Percentiles rank a stretch among this genome's conserved stretches.
phyloP scores from a whole-genome alignment of 2,888 invertebrate genomes.

The Meteorus cinctellus region DNA sequence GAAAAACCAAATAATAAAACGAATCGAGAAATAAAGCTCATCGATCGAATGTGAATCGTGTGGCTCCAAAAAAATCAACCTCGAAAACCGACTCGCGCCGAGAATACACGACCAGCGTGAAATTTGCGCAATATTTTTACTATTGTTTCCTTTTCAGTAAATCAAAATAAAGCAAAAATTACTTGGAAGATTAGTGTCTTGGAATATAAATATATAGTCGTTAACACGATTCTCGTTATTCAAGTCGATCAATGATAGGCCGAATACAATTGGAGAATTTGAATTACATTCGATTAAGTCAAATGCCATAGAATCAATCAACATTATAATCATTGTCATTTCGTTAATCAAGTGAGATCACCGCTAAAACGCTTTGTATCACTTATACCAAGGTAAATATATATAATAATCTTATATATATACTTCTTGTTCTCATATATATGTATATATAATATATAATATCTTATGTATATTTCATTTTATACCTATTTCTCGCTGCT shows the following conservation, averaged over 20 bases:
- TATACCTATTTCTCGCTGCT: conserved; percentile 69
- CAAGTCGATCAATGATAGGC: conserved; percentile 40
- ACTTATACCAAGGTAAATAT: conserved; percentile 71
- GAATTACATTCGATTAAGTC: not conserved
- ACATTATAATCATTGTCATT: conserved; percentile 21
- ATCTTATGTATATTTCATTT: conserved; percentile 72
- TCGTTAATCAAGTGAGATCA: conserved; percentile 61
- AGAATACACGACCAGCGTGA: conserved; percentile 55
- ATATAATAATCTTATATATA: conserved; percentile 63
- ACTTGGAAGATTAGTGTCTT: conserved; percentile 41
- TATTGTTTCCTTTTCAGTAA: conserved; percentile 11
- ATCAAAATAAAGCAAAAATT: conserved; percentile 23
- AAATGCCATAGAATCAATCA: conserved; percentile 1
- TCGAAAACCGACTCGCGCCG: conserved; percentile 30
- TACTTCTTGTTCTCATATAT: conserved; percentile 58
- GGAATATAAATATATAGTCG: conserved; percentile 34
- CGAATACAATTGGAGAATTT: conserved; percentile 30
- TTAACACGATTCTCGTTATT: conserved; percentile 46
- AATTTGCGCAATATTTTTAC: conserved; percentile 43
- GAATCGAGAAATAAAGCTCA: not conserved
- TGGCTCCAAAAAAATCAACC: conserved; percentile 22
- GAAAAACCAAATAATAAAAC: not conserved
- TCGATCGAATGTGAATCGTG: conserved; percentile 21
- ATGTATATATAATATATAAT: conserved; percentile 68
- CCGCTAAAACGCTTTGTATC: conserved; percentile 67